Conservation (phyloP, 2,888 invertebrate genomes). For the Ophion obscuratus region DNA sequence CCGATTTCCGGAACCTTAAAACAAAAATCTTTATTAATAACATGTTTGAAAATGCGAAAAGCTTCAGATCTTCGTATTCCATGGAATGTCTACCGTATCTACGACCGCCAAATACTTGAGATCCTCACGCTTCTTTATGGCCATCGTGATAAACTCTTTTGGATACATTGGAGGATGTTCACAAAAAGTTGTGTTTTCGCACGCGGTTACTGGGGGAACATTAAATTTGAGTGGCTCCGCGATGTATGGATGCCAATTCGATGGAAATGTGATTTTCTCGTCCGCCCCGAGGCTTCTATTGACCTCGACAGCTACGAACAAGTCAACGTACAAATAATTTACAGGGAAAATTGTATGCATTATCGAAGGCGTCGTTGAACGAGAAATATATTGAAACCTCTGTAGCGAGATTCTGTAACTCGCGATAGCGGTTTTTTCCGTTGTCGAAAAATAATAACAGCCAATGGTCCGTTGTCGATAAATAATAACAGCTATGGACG, state of each 20-base stretch:
- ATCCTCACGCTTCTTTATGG: slow-evolving; percentile 70
- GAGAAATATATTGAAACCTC: not conserved
- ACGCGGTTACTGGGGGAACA: slow-evolving; percentile 60
- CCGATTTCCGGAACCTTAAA: slow-evolving; percentile 64
- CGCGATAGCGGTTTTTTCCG: no score
- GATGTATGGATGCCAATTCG: slow-evolving; percentile 49
- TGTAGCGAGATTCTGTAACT: no score
- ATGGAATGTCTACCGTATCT: slow-evolving; percentile 70
- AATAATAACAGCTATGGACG: no score
- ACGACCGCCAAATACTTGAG: slow-evolving; percentile 72
- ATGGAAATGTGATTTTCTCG: slow-evolving; percentile 75
- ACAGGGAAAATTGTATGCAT: not conserved
- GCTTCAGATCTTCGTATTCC: not conserved
- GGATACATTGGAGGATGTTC: slow-evolving; percentile 75
- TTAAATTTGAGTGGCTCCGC: slow-evolving; percentile 8
- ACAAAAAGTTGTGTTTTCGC: slow-evolving; percentile 74
- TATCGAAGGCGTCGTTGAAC: slow-evolving; percentile 8
- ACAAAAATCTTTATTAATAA: not conserved
- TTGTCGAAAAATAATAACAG: no score
- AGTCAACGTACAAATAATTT: not conserved
- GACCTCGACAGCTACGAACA: slow-evolving; percentile 7
- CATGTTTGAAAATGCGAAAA: not conserved
- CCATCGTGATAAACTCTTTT: slow-evolving; percentile 69
- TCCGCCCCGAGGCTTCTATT: slow-evolving; percentile 60
- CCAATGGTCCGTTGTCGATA: no score